Evolutionary conservation across 2,888 invertebrate genomes (phyloP), one percentile per base, ranked within the genome.

Genomic region (Saturnia pavonia): DNA sequence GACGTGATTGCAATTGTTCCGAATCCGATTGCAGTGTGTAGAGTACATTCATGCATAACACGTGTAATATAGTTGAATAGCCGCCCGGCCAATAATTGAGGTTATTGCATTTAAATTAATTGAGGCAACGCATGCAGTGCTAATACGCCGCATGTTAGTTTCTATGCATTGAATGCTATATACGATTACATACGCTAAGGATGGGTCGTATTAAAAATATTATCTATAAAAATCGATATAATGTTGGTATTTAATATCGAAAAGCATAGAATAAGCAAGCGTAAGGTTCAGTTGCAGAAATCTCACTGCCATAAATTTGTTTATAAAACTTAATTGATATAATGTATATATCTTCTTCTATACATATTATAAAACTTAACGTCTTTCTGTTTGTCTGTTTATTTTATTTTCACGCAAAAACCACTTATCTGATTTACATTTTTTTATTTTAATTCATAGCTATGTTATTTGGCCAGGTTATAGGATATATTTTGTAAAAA

Each of bases 61-160:
- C 81, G 81, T 82, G 78, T 66, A 25, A 51, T 67, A 69, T 80
- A 83, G 81, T 77, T 82, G 83, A 85, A 87, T 86, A 84, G 85
- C 84, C 81, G 84, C 85, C 84, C 80, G 78, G 81, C 85, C 86
- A 85, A 86, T 91, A 89, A 92, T 91, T 91, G 89, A 84, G 85
- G 91, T 88, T 88, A 89, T 91, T 90, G 88, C 90, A 86, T 91
- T 91, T 89, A 89, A 91, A 91, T 91, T 91, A 91, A 92, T 91
- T 88, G 89, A 85, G 81, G 85, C 88, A 85, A 86, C 85, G 85
- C 85, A 88, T 86, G 86, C 86, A 84, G 83, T 77, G 79, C 82
- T 87, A 87, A 88, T 87, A 84, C 84, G 81, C 79, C 82, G 83
- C 83, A 82, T 81, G 82, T 76, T 77, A 77, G 77, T 67, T 72